Evolutionary conservation across 1,140 invertebrate species (phyloP), one percentile per base, ranked within the genome.

Genomic region (Latrodectus geometricus): DNA sequence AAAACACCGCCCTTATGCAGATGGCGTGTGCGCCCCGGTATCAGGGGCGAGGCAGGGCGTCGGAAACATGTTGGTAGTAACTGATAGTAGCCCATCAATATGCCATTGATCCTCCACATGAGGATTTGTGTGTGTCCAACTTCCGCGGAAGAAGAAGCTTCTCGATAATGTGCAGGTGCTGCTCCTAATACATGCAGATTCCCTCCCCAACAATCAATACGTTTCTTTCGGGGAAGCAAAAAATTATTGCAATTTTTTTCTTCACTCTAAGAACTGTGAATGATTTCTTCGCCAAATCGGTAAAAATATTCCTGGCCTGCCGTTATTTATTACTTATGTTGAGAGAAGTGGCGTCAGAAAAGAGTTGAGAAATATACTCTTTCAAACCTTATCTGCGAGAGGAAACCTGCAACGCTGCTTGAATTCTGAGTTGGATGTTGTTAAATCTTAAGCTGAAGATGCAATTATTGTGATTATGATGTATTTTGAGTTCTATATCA

Each of bases 1-100:
- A 76, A 52, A 23, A 69, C n/a, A n/a, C 78, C n/a, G 7, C 20
- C 52, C 11, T 61, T 82, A 82, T 82, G 79, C 79, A 82, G 79
- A 82, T 80, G 49, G 54, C 15, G 70, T 49, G 66, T 80, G 78
- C 78, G 5, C 12, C 8, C 69, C 69, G 68, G 79, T 82, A 82
- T 82, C 79, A 82, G 74, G 14, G 49, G 48, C 35, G 52, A 54
- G 66, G 78, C 78, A 66, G 78, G 66, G 69, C 15, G 50, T 68
- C 69, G 21, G 79, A 75, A 74, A 83, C 72, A 83, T 75, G 72
- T 82, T 83, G 81, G 11, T 61, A 61, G 81, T 72, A 74, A 70
- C 74, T 78, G 83, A 86, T 86, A 86, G 83, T 78, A 72, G 83
- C 74, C 83, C 83, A 86, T 86, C 83, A 86, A 86, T 86, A 86